A percentile compares a stretch with the other conserved stretches of the same genome.
Conservation (phyloP, 2,797 vertebrate genomes). For the Falco biarmicus region DNA sequence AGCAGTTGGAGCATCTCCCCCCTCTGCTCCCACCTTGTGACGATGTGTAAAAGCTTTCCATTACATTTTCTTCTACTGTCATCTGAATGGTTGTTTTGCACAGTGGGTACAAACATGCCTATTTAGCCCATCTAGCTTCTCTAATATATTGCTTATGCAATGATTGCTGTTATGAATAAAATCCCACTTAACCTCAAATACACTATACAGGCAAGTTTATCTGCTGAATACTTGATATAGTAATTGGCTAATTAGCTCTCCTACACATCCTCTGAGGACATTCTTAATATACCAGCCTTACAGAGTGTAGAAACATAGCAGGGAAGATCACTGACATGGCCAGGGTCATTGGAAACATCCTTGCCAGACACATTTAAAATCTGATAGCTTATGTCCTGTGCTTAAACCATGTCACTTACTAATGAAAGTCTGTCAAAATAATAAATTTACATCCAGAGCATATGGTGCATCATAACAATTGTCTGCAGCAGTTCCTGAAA, state of each 20-base stretch:
- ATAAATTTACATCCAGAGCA: background rate
- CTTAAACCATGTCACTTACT: background rate
- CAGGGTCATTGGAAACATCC: background rate
- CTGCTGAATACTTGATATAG: background rate
- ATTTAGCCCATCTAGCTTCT: background rate
- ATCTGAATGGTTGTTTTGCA: background rate
- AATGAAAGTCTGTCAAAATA: background rate
- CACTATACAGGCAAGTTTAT: background rate
- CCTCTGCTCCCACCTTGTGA: background rate
- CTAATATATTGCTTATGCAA: background rate
- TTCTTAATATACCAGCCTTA: background rate
- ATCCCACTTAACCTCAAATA: background rate
- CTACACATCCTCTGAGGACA: background rate
- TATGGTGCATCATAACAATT: background rate
- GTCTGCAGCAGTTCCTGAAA: background rate
- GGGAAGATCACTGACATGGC: background rate
- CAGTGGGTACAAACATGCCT: background rate
- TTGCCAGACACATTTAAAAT: background rate
- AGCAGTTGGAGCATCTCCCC: background rate
- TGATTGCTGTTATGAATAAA: background rate
- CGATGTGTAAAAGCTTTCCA: background rate
- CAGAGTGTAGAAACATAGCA: background rate
- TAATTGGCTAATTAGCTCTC: background rate
- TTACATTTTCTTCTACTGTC: background rate
- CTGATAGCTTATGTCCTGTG: background rate